These are phyloP conservation scores for Xyliphius kryptos DNA, from an alignment of 2,113 vertebrate genomes.

Conservation along the genomic window DNA sequence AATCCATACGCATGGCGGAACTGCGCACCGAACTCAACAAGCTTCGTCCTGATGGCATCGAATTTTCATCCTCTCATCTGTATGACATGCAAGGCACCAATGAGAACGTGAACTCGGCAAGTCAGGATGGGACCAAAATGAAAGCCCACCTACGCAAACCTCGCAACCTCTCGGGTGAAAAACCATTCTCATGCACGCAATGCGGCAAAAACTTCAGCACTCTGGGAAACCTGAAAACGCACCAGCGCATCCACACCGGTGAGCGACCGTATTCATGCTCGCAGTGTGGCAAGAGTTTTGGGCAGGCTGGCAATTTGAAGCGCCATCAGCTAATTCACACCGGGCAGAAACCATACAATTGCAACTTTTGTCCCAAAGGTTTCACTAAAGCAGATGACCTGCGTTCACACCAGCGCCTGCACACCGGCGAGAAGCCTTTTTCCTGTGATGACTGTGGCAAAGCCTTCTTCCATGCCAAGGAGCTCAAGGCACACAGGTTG, in stretches of 20 bases:
- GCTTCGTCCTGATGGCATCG: constrained; percentile 62
- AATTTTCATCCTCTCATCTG: constrained; percentile 47
- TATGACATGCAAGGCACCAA: constrained; percentile 54
- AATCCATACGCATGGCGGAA: constrained; percentile 74
- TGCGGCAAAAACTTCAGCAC: constrained; percentile 71
- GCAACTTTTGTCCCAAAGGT: constrained; percentile 69
- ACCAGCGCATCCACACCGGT: constrained; percentile 70
- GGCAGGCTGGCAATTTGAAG: constrained; percentile 69
- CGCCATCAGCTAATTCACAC: constrained; percentile 73
- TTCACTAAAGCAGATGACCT: constrained; percentile 70
- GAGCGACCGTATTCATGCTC: constrained; percentile 70
- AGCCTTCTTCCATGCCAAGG: constrained; percentile 65
- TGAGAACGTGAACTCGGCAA: constrained; percentile 22
- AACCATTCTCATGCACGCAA: constrained; percentile 67
- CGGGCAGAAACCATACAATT: constrained; percentile 68
- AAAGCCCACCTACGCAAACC: constrained; percentile 53
- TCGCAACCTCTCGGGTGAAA: constrained; percentile 64
- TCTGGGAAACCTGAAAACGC: constrained; percentile 70
- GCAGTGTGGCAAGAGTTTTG: constrained; percentile 71
- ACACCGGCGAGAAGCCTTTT: constrained; percentile 69
- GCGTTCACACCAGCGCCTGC: constrained; percentile 66
- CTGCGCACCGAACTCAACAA: constrained; percentile 69
- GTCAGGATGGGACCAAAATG: constrained; percentile 10
- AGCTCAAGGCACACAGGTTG: constrained; percentile 66
- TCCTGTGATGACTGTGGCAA: constrained; percentile 62